Conservation (phyloP, 2,797 vertebrate species). For the Pachyuromys duprasi region DNA sequence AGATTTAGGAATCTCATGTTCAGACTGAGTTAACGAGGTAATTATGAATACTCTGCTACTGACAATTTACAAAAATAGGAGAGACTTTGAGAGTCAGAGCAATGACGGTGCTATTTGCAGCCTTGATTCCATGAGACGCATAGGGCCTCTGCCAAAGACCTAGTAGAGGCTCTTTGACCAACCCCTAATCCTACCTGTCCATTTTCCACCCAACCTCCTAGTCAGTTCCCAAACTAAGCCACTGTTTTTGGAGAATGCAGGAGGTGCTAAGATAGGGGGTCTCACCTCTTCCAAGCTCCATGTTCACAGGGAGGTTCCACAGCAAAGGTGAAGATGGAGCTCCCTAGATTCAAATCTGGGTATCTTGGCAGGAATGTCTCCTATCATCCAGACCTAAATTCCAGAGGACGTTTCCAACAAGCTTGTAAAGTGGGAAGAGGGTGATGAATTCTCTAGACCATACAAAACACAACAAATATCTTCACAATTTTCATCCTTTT, state of each 20-base stretch:
- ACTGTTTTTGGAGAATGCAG: neutral
- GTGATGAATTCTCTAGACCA: neutral
- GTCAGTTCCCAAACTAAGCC: neutral
- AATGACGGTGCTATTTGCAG: conserved; percentile 6
- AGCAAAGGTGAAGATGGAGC: neutral
- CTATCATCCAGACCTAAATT: neutral
- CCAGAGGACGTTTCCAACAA: neutral
- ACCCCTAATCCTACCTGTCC: neutral
- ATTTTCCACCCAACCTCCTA: neutral
- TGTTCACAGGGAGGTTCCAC: neutral
- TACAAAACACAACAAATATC: conserved; percentile 20
- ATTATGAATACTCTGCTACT: neutral
- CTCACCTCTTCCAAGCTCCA: neutral
- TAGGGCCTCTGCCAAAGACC: neutral
- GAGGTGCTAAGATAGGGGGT: rapidly evolving
- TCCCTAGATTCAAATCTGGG: neutral
- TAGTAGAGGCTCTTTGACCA: neutral
- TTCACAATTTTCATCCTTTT: neutral
- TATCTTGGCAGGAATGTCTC: neutral
- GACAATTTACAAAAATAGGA: conserved; percentile 16
- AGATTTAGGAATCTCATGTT: neutral
- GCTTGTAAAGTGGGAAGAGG: neutral
- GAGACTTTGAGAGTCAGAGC: conserved; percentile 32
- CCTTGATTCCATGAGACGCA: neutral
- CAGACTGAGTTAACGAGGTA: conserved; percentile 52